A percentile compares a stretch with the other conserved stretches of the same genome.
Conservation (phyloP, 2,888 invertebrate genomes). For the Muscina levida region DNA sequence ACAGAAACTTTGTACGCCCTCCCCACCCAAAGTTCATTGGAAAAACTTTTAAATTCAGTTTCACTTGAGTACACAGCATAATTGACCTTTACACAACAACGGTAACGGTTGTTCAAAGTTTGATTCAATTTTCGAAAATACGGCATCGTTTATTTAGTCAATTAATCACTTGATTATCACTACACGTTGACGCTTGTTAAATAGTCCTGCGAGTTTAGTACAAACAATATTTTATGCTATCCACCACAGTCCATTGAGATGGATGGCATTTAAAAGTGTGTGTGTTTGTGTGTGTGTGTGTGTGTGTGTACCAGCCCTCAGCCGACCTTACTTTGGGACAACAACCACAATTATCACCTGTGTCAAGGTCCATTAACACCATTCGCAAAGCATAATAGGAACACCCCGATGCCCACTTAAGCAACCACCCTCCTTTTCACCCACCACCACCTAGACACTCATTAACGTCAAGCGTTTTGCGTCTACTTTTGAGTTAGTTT, state of each 20-base stretch:
- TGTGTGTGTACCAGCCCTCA: not conserved
- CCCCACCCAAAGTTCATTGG: no score
- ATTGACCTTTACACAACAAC: slow-evolving; percentile 45
- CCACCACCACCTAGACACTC: not conserved
- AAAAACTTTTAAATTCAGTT: slow-evolving; percentile 14
- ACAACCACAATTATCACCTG: slow-evolving; percentile 2
- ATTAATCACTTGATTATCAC: slow-evolving; percentile 62
- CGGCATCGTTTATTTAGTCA: slow-evolving; percentile 47
- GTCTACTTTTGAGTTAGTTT: slow-evolving; percentile 31
- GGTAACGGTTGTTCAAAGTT: slow-evolving; percentile 37
- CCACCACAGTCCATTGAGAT: not conserved
- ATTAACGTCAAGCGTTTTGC: slow-evolving; percentile 1
- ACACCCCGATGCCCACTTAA: no score
- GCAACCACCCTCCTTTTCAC: not conserved
- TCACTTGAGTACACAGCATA: slow-evolving; percentile 35
- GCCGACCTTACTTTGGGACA: not conserved
- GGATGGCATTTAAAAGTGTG: no score
- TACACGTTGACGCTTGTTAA: slow-evolving; percentile 53
- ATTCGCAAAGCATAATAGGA: not conserved
- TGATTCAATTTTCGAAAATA: slow-evolving; percentile 52
- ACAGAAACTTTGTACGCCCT: slow-evolving; percentile 23
- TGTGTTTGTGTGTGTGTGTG: no score
- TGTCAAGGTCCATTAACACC: not conserved
- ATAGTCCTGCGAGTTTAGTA: slow-evolving; percentile 9
- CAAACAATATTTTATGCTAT: no score